These are phyloP conservation scores for Atrina japonica DNA, from an alignment of 2,888 invertebrate genomes.

Conservation along the genomic window DNA sequence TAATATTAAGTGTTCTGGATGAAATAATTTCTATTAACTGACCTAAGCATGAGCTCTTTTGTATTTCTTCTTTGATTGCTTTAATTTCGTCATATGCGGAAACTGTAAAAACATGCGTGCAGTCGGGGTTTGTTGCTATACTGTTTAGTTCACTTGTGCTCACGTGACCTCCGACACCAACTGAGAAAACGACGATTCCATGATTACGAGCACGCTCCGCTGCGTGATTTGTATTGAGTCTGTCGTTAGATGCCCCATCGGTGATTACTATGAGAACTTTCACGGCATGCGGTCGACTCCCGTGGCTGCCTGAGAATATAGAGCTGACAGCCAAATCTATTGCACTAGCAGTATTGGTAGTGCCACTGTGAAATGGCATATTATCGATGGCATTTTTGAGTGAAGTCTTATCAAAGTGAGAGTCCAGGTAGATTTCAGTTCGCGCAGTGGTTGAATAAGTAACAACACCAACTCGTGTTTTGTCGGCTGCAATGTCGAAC, in stretches of 20 bases:
- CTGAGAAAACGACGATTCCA: conserved; percentile 56
- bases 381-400: conserved; percentile 44
- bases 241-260: conserved; percentile 60
- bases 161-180: conserved; percentile 62
- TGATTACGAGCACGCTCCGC: conserved; percentile 45
- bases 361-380: conserved; percentile 39
- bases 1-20: too few species aligned
- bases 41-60: conserved; percentile 66
- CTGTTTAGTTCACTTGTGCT: conserved; percentile 52
- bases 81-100: conserved; percentile 58
- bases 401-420: conserved; percentile 34
- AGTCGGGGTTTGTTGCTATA: conserved; percentile 59
- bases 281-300: conserved; percentile 27
- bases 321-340: conserved; percentile 41
- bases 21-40: too few species aligned
- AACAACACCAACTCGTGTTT: conserved; percentile 54
- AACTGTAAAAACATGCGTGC: conserved; percentile 63
- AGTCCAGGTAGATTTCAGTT: conserved; percentile 52
- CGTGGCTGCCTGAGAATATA: conserved; percentile 34
- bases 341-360: conserved; percentile 52
- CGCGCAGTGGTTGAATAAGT: conserved; percentile 43
- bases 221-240: conserved; percentile 52
- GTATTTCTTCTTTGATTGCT: conserved; percentile 64
- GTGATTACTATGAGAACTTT: conserved; percentile 62
- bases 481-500: conserved; percentile 42